Base-by-base conservation (phyloP, 2,888 invertebrate species). In the Apamea epomidion region DNA sequence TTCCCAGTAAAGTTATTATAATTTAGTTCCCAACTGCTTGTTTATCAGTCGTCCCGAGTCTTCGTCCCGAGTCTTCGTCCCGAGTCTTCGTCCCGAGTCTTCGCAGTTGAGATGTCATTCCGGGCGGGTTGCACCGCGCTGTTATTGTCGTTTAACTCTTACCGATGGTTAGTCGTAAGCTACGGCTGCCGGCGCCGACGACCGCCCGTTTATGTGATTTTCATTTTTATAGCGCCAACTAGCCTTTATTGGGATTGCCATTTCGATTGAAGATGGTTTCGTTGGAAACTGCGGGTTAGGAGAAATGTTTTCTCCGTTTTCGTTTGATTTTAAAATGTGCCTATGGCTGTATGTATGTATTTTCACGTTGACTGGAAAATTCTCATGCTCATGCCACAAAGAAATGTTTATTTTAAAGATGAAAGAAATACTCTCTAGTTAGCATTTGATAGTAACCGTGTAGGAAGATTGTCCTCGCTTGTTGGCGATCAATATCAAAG, bases 191-290 rank as follows among this genome's bases (percentile, higher is more conserved):
- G 67, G 51, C 75, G 71, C 67, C 81, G 79, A 62, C 75, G 69
- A 68, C 65, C 72, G 81, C 75, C 58, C 71, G 72, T 87, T 80
- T 78, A 82, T 85, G 81, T 81, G 81, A 81, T 85, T 88, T 81
- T 83, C 83, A 85, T 88, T 88, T 88, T 88, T 85, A 88, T 88
- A 73, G 87, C 83, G 29, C 64, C 81, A 80, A 85, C 85, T 87
- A 83, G 72, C 84, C 78, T 84, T 86, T 87, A 87, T 80, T 84
- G 84, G 74, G 74, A 87, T 74, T 62, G 76, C 82, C 74, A 79
- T 86, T 79, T 84, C 84, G 74, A 83, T 82, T 74, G 78, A 64
- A 79, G 62, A 79, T 76, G 83, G 81, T 72, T 83, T 80, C 48
- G 65, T 69, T 78, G 48, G 32, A 71, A 85, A 76, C 74, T 75